These are phyloP conservation scores for Stichopus horrens DNA, from an alignment of 53 echinoderm and acorn worm genomes.

Conservation along the genomic window DNA sequence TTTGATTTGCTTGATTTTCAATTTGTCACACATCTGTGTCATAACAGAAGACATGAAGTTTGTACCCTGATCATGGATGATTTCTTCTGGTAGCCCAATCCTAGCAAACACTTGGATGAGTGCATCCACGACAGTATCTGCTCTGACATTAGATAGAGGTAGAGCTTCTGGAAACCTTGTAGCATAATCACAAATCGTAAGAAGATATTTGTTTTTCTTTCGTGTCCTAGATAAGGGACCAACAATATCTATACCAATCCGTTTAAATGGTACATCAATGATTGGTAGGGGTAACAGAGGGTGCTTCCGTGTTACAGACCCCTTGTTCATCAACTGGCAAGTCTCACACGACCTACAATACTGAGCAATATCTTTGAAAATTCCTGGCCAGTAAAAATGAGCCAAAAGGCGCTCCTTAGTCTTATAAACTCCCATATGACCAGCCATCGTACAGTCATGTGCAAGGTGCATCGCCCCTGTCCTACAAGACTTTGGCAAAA, in stretches of 20 bases:
- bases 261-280: too few relatives aligned
- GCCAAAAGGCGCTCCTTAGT: slow-evolving; percentile 49
- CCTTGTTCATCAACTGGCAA: too few relatives aligned
- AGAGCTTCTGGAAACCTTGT: slow-evolving; percentile 55
- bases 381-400: too few relatives aligned
- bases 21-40: slow-evolving; percentile 28
- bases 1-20: slow-evolving; percentile 39
- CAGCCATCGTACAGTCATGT: neutral
- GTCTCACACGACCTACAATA: too few relatives aligned
- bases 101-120: slow-evolving; percentile 52
- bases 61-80: slow-evolving; percentile 67
- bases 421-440: slow-evolving; percentile 56
- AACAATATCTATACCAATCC: too few relatives aligned
- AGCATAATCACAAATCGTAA: slow-evolving; percentile 49
- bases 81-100: slow-evolving; percentile 55
- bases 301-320: neutral
- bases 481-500: too few relatives aligned
- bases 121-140: slow-evolving; percentile 48
- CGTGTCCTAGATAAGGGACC: too few relatives aligned
- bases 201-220: too few relatives aligned
- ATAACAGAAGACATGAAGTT: slow-evolving; percentile 61
- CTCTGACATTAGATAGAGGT: slow-evolving; percentile 52
- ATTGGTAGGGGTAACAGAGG: neutral
- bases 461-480: too few relatives aligned
- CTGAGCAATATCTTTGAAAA: too few relatives aligned